A percentile compares a stretch with the other conserved stretches of the same genome.
phyloP scores from a whole-genome alignment of 2,113 vertebrate genomes.

The Oncorhynchus keta region DNA sequence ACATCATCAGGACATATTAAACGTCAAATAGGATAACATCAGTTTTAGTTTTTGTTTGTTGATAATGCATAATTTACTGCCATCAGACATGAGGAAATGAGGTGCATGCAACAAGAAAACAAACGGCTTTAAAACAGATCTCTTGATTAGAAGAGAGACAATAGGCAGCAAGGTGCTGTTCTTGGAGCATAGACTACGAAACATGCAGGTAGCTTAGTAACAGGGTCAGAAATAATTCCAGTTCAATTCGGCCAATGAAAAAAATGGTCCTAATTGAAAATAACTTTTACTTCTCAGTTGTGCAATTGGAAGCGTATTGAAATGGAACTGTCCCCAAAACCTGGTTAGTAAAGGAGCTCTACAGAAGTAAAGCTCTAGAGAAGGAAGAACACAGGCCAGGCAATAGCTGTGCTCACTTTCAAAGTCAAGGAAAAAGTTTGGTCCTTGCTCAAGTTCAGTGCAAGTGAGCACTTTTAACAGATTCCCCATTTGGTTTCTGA shows the following conservation, averaged over 20 bases:
- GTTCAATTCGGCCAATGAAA: constrained; percentile 12
- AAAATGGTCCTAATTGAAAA: neutral
- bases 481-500: constrained; percentile 88
- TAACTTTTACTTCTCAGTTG: neutral
- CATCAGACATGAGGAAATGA: neutral
- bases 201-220: constrained; percentile 30
- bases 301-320: neutral
- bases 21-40: neutral
- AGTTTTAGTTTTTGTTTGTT: neutral
- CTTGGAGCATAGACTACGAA: neutral
- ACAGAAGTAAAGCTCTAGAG: neutral
- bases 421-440: constrained; percentile 97
- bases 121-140: neutral
- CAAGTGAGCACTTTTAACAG: constrained; percentile 89
- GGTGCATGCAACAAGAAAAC: neutral
- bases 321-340: neutral
- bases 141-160: neutral
- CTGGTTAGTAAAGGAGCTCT: neutral
- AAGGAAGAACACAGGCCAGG: constrained; percentile 46
- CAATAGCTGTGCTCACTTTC: constrained; percentile 85
- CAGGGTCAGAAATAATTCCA: constrained; percentile 56
- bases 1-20: neutral
- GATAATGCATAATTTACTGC: too few species aligned
- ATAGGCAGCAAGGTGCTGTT: neutral
- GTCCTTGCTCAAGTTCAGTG: constrained; percentile 91